Evolutionary conservation across 2,797 vertebrate genomes (phyloP).

Genomic region (Cossypha niveicapilla): DNA sequence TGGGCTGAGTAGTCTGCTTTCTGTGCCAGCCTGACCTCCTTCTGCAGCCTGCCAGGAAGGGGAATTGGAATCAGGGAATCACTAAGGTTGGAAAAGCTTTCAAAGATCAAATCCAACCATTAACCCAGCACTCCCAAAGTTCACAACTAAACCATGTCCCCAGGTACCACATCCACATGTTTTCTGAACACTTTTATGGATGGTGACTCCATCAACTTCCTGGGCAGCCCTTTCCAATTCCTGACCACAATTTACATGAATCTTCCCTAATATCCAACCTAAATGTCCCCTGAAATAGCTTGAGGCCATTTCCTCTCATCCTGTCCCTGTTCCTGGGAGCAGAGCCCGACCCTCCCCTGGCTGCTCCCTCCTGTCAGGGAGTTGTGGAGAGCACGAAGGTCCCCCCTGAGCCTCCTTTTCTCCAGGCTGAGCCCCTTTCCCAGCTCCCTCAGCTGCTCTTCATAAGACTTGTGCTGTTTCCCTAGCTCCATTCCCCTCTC

Average conservation of each 20-base stretch:
- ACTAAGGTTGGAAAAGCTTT: background rate
- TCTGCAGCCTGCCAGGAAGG: slow-evolving; percentile 79
- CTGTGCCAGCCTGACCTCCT: slow-evolving; percentile 78
- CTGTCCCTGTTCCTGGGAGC: background rate
- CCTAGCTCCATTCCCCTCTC: background rate
- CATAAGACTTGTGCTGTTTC: background rate
- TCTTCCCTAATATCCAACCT: background rate
- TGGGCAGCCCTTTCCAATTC: background rate
- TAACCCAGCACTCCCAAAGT: background rate
- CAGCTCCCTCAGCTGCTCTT: background rate
- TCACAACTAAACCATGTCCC: background rate
- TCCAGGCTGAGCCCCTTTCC: background rate
- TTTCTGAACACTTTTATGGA: background rate
- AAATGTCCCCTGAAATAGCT: background rate
- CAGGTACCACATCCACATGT: background rate
- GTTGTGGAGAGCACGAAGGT: rapidly evolving
- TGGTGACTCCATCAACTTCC: background rate
- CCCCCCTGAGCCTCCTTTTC: background rate
- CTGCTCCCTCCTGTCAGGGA: background rate
- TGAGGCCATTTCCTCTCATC: background rate
- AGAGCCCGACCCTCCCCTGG: rapidly evolving
- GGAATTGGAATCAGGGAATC: background rate
- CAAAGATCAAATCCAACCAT: background rate
- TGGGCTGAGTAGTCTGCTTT: slow-evolving; percentile 83
- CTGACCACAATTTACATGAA: background rate